Conservation (phyloP, 1,140 invertebrate genomes). For the Microplitis demolitor region DNA sequence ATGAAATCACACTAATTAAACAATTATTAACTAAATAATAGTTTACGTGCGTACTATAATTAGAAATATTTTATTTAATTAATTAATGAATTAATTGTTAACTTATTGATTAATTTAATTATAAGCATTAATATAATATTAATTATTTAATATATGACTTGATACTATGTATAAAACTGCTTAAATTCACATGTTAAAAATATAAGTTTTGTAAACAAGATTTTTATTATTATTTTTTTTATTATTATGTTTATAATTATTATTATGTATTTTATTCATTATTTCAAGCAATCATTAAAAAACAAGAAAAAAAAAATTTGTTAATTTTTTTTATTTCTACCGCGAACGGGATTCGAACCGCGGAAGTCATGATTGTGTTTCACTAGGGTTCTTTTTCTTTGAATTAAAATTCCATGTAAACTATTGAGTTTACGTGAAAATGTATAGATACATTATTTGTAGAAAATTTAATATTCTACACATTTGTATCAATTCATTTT, state of each 20-base stretch:
- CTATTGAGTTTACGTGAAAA: too few relatives aligned
- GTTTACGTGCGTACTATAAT: not conserved
- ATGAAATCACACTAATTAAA: not conserved
- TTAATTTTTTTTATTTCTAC: too few relatives aligned
- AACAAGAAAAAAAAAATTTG: too few relatives aligned
- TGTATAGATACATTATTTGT: too few relatives aligned
- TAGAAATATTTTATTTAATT: not conserved
- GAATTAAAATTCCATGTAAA: too few relatives aligned
- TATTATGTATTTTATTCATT: too few relatives aligned
- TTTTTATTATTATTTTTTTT: constrained; percentile 29
- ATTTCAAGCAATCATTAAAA: too few relatives aligned
- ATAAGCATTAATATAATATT: not conserved
- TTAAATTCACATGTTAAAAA: constrained; percentile 38
- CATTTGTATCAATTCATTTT: too few relatives aligned
- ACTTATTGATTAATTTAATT: not conserved
- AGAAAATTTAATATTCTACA: too few relatives aligned
- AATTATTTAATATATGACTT: not conserved
- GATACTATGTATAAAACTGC: constrained; percentile 12
- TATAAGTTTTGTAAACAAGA: constrained; percentile 44
- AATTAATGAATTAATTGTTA: not conserved
- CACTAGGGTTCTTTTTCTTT: too few relatives aligned
- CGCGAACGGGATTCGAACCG: too few relatives aligned
- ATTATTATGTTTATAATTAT: constrained; percentile 14
- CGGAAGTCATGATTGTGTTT: too few relatives aligned
- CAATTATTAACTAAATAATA: not conserved